Evolutionary conservation across 2,113 vertebrate species (phyloP).

Genomic region (Psephotus haematonotus): DNA sequence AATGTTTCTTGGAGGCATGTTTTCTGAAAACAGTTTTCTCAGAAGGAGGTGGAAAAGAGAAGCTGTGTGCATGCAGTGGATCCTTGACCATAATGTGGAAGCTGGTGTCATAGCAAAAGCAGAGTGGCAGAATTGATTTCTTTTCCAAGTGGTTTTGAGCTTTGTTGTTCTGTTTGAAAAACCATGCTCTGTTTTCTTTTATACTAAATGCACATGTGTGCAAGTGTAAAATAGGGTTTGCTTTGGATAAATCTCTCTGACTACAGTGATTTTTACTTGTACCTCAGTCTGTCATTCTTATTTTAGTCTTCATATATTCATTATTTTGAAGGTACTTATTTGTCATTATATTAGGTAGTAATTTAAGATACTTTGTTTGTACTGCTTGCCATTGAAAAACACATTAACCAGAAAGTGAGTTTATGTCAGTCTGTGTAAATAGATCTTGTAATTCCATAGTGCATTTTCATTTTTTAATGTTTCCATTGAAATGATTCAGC

Average conservation of each 20-base stretch:
- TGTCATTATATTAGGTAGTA: neutral
- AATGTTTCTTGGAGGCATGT: neutral
- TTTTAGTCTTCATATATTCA: neutral
- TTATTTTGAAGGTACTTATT: neutral
- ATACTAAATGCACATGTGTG: neutral
- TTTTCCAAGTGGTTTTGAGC: neutral
- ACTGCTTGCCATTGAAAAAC: neutral
- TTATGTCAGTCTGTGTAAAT: neutral
- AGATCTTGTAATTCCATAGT: neutral
- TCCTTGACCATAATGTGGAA: neutral
- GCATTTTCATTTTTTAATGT: neutral
- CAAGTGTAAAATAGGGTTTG: neutral
- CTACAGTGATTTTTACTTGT: neutral
- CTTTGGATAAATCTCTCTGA: neutral
- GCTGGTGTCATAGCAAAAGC: neutral
- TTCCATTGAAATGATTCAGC: neutral
- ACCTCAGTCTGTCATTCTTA: neutral
- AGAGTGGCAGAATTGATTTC: neutral
- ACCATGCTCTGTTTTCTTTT: neutral
- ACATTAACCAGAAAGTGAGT: neutral
- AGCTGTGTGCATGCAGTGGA: neutral
- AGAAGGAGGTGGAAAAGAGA: neutral
- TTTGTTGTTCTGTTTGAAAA: neutral
- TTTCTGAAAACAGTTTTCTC: neutral
- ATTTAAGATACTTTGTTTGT: neutral